Evolutionary conservation across 1,140 invertebrate species (phyloP).

Genomic region (Cecropterus lyciades): DNA sequence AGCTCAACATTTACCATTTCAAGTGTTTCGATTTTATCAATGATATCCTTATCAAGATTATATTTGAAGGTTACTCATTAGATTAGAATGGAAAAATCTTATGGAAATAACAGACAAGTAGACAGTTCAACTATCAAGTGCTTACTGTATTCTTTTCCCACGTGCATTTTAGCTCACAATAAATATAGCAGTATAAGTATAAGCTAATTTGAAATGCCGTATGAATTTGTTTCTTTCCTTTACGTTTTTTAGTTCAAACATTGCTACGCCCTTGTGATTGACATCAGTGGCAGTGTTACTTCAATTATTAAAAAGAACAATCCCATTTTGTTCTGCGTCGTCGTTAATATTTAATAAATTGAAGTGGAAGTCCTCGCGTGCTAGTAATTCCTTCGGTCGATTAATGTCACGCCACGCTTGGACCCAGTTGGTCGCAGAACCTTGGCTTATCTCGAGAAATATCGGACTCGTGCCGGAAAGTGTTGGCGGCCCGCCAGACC

Average conservation of each 20-base stretch:
- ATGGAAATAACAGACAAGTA: too few relatives aligned
- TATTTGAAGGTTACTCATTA: conserved; percentile 35
- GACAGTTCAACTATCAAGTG: too few relatives aligned
- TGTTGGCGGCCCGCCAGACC: conserved; percentile 64
- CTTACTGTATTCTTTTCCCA: too few relatives aligned
- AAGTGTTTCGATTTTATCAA: conserved; percentile 27
- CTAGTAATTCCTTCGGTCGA: conserved; percentile 44
- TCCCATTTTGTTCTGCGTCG: not conserved
- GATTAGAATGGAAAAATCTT: conserved; percentile 22
- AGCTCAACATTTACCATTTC: not conserved
- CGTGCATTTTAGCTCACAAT: too few relatives aligned
- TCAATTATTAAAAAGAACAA: not conserved
- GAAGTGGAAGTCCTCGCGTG: conserved; percentile 44
- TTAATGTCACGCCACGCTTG: conserved; percentile 44
- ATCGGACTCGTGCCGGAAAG: conserved; percentile 64
- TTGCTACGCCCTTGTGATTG: too few relatives aligned
- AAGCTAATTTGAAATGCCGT: too few relatives aligned
- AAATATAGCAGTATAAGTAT: too few relatives aligned
- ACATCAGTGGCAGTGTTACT: too few relatives aligned
- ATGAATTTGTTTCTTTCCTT: too few relatives aligned
- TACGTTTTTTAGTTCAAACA: too few relatives aligned
- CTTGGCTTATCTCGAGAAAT: conserved; percentile 67
- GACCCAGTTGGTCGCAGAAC: conserved; percentile 43
- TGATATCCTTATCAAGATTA: conserved; percentile 43
- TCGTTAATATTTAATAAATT: conserved; percentile 7